phyloP scores from a whole-genome alignment of 2,888 invertebrate species.

The Drosophila pegasa region DNA sequence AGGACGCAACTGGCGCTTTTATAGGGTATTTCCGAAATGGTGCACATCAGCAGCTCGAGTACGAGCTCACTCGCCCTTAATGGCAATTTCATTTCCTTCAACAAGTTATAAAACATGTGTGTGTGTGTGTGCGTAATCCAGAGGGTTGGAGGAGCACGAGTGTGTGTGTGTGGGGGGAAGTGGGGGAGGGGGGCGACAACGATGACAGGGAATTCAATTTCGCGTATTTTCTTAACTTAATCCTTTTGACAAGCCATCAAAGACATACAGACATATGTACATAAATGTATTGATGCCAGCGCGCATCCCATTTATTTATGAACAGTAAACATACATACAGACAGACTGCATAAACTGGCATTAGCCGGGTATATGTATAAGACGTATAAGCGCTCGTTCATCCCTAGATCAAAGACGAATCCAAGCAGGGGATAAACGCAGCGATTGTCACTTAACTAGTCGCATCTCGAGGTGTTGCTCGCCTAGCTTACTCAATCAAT shows the following conservation, averaged over 20 bases:
- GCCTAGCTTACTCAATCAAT: background rate
- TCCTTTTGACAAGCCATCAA: constrained; percentile 57
- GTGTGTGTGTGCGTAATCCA: constrained; percentile 6
- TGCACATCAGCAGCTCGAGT: background rate
- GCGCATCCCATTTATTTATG: constrained; percentile 28
- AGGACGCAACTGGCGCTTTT: constrained; percentile 3
- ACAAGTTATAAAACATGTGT: constrained; percentile 53
- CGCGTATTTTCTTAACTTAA: constrained; percentile 68
- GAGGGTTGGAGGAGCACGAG: too few relatives aligned
- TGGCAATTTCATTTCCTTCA: constrained; percentile 65
- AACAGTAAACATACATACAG: constrained; percentile 19
- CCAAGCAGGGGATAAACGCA: background rate
- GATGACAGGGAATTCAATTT: constrained; percentile 71
- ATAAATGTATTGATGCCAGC: background rate
- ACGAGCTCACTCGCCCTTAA: constrained; percentile 48
- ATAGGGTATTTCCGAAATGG: constrained; percentile 34
- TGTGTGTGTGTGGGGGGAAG: background rate
- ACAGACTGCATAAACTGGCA: constrained; percentile 5
- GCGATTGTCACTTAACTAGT: constrained; percentile 1
- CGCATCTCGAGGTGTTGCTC: background rate
- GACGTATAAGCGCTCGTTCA: constrained; percentile 3
- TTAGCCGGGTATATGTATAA: constrained; percentile 13
- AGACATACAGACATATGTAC: constrained; percentile 1
- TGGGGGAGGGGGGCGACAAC: constrained; percentile 8
- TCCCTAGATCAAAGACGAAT: constrained; percentile 9